phyloP scores from a whole-genome alignment of 1,140 invertebrate species.

The Littorina saxatilis region DNA sequence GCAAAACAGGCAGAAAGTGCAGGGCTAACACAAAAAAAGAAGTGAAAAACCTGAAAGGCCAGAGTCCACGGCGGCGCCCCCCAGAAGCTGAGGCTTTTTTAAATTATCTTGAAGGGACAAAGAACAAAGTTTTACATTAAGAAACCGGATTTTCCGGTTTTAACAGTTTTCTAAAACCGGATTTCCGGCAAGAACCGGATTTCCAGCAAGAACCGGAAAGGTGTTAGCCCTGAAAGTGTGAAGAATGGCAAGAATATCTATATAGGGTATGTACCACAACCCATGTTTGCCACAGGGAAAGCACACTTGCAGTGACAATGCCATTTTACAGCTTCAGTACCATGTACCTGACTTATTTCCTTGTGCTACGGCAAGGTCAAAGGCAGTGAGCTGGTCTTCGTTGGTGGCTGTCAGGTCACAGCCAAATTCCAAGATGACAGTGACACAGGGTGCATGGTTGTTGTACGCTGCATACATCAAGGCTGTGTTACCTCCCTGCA shows the following conservation, averaged over 20 bases:
- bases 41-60: too few relatives aligned
- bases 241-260: neutral
- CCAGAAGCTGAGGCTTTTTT: too few relatives aligned
- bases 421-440: conserved; percentile 86
- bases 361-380: conserved; percentile 83
- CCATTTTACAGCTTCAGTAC: neutral
- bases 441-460: conserved; percentile 90
- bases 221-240: too few relatives aligned
- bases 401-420: conserved; percentile 88
- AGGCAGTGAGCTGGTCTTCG: conserved; percentile 87
- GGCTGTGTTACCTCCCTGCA: conserved; percentile 87
- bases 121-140: too few relatives aligned
- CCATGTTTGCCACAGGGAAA: neutral
- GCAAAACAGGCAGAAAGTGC: too few relatives aligned
- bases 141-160: too few relatives aligned
- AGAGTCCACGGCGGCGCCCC: too few relatives aligned
- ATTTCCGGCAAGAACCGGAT: neutral
- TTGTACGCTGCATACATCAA: conserved; percentile 92
- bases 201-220: too few relatives aligned
- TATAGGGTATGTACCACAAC: neutral
- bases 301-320: neutral
- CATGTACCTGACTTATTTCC: conserved; percentile 60
- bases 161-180: too few relatives aligned
- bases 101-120: too few relatives aligned
- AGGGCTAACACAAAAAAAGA: too few relatives aligned